Percentiles rank a stretch among this genome's conserved stretches.
Conservation (phyloP, 1,140 invertebrate genomes). For the Aphelenchoides besseyi region DNA sequence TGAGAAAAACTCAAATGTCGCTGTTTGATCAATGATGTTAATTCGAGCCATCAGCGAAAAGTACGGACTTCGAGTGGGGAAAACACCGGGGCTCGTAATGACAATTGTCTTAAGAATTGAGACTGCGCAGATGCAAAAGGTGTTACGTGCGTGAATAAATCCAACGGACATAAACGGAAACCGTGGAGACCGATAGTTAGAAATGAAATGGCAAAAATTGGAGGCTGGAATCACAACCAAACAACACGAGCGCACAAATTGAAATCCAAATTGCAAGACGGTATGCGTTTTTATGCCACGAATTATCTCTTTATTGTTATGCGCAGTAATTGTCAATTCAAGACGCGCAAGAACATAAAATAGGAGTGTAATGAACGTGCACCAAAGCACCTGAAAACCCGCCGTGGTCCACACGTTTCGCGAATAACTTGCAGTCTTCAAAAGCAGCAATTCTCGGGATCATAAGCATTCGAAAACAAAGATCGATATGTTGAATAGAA, state of each 20-base stretch:
- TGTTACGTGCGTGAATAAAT: neutral
- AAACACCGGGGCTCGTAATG: neutral
- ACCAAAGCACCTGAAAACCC: too few species aligned
- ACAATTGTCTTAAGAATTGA: too few species aligned
- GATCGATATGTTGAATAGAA: neutral
- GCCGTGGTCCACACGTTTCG: too few species aligned
- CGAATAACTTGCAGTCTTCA: too few species aligned
- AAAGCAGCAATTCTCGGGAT: neutral
- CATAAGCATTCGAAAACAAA: neutral
- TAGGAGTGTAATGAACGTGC: neutral
- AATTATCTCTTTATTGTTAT: neutral
- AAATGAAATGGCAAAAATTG: neutral
- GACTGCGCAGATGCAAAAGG: neutral
- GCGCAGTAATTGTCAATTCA: neutral
- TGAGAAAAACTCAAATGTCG: neutral
- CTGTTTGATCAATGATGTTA: neutral
- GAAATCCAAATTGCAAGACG: too few species aligned
- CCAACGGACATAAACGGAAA: neutral
- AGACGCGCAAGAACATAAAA: neutral
- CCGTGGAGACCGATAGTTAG: neutral
- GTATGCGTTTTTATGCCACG: too few species aligned
- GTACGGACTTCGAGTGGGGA: too few species aligned
- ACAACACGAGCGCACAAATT: too few species aligned
- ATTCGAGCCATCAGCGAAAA: too few species aligned
- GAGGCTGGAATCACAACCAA: neutral